Evolutionary conservation across 2,888 invertebrate species (phyloP).

Genomic region (Fabriciana adippe): DNA sequence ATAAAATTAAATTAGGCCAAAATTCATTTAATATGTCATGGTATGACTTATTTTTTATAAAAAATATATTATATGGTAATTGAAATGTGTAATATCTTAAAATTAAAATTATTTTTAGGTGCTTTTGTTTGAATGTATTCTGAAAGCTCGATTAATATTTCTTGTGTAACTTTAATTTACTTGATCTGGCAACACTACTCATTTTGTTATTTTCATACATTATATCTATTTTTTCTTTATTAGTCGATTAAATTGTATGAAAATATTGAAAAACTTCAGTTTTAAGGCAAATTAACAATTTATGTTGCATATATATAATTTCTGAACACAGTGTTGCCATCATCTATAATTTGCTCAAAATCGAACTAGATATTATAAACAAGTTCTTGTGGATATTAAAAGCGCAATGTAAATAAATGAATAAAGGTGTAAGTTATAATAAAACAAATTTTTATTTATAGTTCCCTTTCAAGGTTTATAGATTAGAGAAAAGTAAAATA

Average conservation of each 20-base stretch:
- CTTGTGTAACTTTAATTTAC: not conserved
- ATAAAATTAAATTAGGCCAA: too few relatives aligned
- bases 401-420: conserved; percentile 57
- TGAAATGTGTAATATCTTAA: conserved; percentile 9
- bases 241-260: not conserved
- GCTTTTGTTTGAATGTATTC: conserved; percentile 7
- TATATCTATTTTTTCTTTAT: too few relatives aligned
- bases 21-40: too few relatives aligned
- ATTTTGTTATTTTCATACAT: not conserved
- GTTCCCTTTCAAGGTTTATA: not conserved
- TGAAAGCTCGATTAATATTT: not conserved
- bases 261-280: not conserved
- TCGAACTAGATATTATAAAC: conserved; percentile 51
- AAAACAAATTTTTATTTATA: conserved; percentile 18
- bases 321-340: conserved; percentile 38
- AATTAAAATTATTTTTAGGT: conserved; percentile 3
- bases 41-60: too few relatives aligned
- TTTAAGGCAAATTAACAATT: not conserved
- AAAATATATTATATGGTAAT: not conserved
- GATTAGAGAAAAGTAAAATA: too few relatives aligned
- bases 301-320: not conserved
- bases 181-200: conserved; percentile 1
- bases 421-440: conserved; percentile 74
- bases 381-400: conserved; percentile 58
- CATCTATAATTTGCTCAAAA: conserved; percentile 56